Base-by-base conservation (phyloP, 2,888 invertebrate genomes). In the Diachrysia chrysitis region DNA sequence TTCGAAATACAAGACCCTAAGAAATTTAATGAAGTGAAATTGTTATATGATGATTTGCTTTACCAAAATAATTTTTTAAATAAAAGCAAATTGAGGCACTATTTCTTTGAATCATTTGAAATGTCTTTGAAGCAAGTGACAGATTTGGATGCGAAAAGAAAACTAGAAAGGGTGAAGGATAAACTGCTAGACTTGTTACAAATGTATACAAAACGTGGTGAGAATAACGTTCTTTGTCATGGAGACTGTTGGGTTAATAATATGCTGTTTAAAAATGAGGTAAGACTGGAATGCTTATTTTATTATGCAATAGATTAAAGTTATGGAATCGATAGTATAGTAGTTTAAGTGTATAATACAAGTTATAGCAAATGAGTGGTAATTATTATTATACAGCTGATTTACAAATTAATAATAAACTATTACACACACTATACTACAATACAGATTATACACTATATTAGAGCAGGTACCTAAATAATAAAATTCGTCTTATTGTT, bases 211-310 rank as follows among this genome's bases (percentile, higher is more conserved):
- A 81, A 81, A 64, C 88, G 92, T 14, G 82, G 81, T 35, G 85
- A 85, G 17, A 83, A 78, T 29, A 93, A 87, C 71, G 93, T 93
- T 16, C 81, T 95, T 35, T 94, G 94, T 72, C 95, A 95, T 60
- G 94, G 94, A 23, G 94, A 95, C 73, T 93, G 89, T 71, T 94
- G 94, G 94, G 86, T 92, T 5, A 93, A 92, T 71, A 92, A 93
- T 71, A 88, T 92, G 70, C 79, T 93, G 37, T 90, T 93, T 68
- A 89, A 89, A 76, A 70, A 85, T 58, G 80, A 88, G 78, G 93
- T 92, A 74, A 79, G 87, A 23, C 16, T 14, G 0, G 48, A n/a
- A 1, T 17, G 32, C 0, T 32, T 56, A 48, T 19, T 19, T 48
- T n/a, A 7, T 19, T 48, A 9, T 19, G 14, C 14, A 12, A 5